Evolutionary conservation across 2,797 vertebrate genomes (phyloP).

Genomic region (Arremon aurantiirostris): DNA sequence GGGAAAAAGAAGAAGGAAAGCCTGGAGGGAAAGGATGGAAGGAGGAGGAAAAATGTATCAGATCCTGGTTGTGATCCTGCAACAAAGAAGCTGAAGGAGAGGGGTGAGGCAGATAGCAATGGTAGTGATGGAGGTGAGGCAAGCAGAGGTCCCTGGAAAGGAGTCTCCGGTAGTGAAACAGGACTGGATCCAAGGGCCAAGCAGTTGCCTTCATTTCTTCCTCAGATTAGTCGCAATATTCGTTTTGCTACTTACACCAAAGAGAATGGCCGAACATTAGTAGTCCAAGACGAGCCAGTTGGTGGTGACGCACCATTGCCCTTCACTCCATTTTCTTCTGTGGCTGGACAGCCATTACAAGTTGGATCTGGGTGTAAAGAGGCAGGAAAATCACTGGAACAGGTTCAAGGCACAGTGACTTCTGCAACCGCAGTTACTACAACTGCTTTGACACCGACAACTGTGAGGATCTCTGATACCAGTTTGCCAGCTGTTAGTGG

Average conservation of each 20-base stretch:
- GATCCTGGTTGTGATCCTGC: slow-evolving; percentile 90
- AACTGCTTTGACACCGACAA: slow-evolving; percentile 81
- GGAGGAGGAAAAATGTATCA: slow-evolving; percentile 88
- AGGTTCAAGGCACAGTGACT: slow-evolving; percentile 76
- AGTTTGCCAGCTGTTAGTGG: slow-evolving; percentile 76
- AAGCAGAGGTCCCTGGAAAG: slow-evolving; percentile 81
- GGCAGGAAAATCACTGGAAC: slow-evolving; percentile 77
- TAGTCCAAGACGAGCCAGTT: slow-evolving; percentile 85
- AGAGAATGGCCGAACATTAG: slow-evolving; percentile 89
- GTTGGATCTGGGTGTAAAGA: slow-evolving; percentile 75
- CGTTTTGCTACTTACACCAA: slow-evolving; percentile 88
- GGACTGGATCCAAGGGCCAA: slow-evolving; percentile 76
- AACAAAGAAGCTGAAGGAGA: slow-evolving; percentile 92
- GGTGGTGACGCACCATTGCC: slow-evolving; percentile 77
- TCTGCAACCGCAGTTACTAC: slow-evolving; percentile 79
- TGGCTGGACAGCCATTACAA: slow-evolving; percentile 67
- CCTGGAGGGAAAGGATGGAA: slow-evolving; percentile 84
- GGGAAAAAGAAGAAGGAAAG: slow-evolving; percentile 81
- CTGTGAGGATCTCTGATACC: slow-evolving; percentile 83
- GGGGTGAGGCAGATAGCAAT: slow-evolving; percentile 81
- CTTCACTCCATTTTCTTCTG: slow-evolving; percentile 87
- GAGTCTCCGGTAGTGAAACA: slow-evolving; percentile 70
- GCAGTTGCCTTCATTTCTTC: slow-evolving; percentile 76
- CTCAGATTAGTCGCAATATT: slow-evolving; percentile 87
- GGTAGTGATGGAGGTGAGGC: slow-evolving; percentile 79